These are phyloP conservation scores for Globicephala melas DNA, from an alignment of 2,113 vertebrate genomes.

Conservation along the genomic window DNA sequence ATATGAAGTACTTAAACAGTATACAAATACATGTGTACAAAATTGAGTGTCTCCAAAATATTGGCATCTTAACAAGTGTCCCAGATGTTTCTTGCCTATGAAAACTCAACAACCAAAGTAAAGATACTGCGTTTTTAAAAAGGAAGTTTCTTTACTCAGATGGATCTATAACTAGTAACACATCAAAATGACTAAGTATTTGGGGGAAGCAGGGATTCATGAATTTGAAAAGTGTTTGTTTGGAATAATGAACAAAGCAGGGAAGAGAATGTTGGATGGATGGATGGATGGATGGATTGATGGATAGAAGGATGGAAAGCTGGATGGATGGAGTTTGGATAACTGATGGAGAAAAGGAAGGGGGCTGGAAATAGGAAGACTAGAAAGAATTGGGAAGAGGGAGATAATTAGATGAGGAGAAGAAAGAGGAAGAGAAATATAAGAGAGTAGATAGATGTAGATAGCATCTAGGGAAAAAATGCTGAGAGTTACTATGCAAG, in stretches of 20 bases:
- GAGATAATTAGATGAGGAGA: not conserved
- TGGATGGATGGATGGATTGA: too few relatives aligned
- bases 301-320: too few relatives aligned
- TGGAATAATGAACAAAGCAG: not conserved
- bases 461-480: not conserved
- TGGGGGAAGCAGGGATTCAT: not conserved
- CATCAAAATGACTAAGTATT: not conserved
- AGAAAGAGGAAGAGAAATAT: not conserved
- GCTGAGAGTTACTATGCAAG: not conserved
- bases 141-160: not conserved
- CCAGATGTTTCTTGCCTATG: not conserved
- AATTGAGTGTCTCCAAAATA: not conserved
- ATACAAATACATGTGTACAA: not conserved
- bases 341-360: not conserved
- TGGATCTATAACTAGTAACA: not conserved
- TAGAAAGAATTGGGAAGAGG: not conserved
- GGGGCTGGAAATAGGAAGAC: not conserved
- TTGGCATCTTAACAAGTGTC: not conserved
- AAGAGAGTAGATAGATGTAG: not conserved
- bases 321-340: not conserved
- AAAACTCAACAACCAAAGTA: not conserved
- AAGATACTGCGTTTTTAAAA: not conserved
- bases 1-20: not conserved
- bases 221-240: not conserved
- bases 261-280: not conserved